Evolutionary conservation across 2,113 vertebrate species (phyloP).

Genomic region (Lipotes vexillifer): DNA sequence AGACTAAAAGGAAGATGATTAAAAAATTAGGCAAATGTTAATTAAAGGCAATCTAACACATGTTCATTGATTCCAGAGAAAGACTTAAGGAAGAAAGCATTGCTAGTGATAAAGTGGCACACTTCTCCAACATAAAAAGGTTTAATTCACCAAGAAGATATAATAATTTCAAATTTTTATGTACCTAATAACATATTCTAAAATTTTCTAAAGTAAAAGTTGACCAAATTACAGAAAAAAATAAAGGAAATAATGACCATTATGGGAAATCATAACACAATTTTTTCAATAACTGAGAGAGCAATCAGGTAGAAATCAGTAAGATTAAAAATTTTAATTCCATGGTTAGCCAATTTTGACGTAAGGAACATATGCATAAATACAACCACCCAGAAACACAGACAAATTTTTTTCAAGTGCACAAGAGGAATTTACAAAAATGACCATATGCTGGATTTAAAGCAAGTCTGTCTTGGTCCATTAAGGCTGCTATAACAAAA

Average conservation of each 20-base stretch:
- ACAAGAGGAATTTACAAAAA: background rate
- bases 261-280: background rate
- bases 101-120: background rate
- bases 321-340: background rate
- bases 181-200: background rate
- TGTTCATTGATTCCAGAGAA: background rate
- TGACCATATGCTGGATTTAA: background rate
- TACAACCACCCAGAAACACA: background rate
- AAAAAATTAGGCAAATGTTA: background rate
- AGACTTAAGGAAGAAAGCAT: background rate
- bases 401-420: background rate
- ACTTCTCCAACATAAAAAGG: background rate
- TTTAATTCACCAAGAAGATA: background rate
- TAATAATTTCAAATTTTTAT: background rate
- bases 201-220: background rate
- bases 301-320: background rate
- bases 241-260: background rate
- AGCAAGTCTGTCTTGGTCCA: background rate
- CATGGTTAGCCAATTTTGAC: background rate
- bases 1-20: background rate
- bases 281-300: background rate
- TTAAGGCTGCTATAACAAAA: background rate
- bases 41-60: background rate
- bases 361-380: no score
- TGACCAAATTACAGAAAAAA: background rate